These are phyloP conservation scores for Rhamnusium bicolor DNA, from an alignment of 2,888 invertebrate species.

Conservation along the genomic window DNA sequence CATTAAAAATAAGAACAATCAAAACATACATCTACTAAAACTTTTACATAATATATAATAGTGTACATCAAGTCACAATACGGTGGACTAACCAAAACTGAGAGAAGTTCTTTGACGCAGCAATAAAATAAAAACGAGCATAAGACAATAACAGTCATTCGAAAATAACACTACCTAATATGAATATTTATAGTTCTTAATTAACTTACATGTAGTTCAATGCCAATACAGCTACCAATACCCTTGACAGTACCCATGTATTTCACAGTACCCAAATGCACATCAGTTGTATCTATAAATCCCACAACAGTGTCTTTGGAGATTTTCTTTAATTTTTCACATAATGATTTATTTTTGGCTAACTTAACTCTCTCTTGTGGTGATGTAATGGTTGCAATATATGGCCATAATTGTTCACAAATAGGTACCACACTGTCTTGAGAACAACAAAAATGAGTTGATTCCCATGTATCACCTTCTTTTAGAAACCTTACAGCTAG, in stretches of 20 bases:
- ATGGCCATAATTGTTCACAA: conserved; percentile 71
- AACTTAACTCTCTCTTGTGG: conserved; percentile 73
- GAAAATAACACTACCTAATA: conserved; percentile 17
- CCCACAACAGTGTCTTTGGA: conserved; percentile 68
- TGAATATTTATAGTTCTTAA: conserved; percentile 13
- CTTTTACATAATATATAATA: no score
- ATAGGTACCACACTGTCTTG: conserved; percentile 61
- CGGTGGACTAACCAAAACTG: background rate
- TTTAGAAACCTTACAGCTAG: conserved; percentile 65
- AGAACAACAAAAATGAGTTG: conserved; percentile 62
- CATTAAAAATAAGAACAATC: no score
- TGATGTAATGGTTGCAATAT: conserved; percentile 72
- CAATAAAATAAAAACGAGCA: conserved; percentile 3
- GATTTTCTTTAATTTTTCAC: conserved; percentile 70
- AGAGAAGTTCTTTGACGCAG: background rate
- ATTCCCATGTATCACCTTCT: conserved; percentile 66
- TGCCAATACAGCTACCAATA: conserved; percentile 74
- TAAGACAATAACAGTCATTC: background rate
- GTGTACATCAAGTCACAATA: no score
- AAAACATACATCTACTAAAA: no score
- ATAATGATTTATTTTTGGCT: conserved; percentile 69
- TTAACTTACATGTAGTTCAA: conserved; percentile 74
- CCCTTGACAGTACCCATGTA: conserved; percentile 74
- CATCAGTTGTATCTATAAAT: conserved; percentile 64
- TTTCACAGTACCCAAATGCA: conserved; percentile 70